phyloP scores from a whole-genome alignment of 2,888 invertebrate species.

The Apodemia zela region DNA sequence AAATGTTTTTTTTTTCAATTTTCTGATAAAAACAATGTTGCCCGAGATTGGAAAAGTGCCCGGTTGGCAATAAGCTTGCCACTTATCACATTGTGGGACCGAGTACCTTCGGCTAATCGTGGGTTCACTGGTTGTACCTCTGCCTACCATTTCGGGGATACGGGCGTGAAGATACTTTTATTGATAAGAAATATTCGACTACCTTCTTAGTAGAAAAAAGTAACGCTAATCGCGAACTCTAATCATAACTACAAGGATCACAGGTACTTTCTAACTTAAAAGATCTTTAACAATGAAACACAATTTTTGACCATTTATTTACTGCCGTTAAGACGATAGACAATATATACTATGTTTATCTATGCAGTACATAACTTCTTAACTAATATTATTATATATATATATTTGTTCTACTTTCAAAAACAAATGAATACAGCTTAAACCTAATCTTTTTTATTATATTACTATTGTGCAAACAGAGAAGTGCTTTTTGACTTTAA shows the following conservation, averaged over 20 bases:
- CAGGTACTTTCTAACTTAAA: too few relatives aligned
- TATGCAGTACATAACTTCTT: conserved; percentile 1
- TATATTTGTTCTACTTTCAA: conserved; percentile 2
- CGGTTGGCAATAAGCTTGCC: too few relatives aligned
- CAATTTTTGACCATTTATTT: background rate
- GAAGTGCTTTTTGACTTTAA: background rate
- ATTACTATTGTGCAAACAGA: background rate
- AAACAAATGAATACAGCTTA: conserved; percentile 4
- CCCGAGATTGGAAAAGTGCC: too few relatives aligned
- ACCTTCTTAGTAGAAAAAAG: conserved; percentile 22
- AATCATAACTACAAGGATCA: too few relatives aligned
- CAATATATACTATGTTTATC: conserved; percentile 4
- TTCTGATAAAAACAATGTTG: too few relatives aligned
- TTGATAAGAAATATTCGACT: conserved; percentile 25
- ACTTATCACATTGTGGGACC: too few relatives aligned
- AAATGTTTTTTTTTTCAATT: too few relatives aligned
- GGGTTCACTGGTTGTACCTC: too few relatives aligned
- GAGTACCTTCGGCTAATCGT: too few relatives aligned
- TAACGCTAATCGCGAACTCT: background rate
- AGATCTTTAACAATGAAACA: background rate
- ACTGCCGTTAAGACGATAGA: background rate
- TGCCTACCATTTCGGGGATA: too few relatives aligned
- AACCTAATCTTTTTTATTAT: background rate
- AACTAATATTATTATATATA: background rate
- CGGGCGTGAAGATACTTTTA: too few relatives aligned